Evolutionary conservation across 37 sponge, comb jelly and placozoan species (phyloP).

Genomic region (Crambe crambe): DNA sequence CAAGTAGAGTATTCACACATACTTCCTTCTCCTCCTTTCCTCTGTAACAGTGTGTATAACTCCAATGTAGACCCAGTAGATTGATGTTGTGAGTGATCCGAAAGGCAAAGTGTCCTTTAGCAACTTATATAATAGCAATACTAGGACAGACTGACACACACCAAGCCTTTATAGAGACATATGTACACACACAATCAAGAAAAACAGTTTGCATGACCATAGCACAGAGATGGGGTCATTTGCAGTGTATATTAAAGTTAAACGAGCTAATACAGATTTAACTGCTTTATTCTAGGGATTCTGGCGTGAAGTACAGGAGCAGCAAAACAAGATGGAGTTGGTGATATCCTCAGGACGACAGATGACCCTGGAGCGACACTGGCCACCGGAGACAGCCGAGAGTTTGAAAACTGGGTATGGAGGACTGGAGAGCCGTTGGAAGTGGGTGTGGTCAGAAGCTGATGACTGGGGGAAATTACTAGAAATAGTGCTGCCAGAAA

Average conservation of each 20-base stretch:
- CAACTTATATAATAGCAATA: too few relatives aligned
- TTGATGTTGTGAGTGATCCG: too few relatives aligned
- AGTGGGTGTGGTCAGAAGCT: slow-evolving; percentile 22
- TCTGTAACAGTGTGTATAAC: neutral
- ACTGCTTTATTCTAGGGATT: too few relatives aligned
- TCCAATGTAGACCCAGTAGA: neutral
- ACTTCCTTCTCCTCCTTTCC: neutral
- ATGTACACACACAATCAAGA: too few relatives aligned
- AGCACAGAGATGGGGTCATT: too few relatives aligned
- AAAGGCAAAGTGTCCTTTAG: too few relatives aligned
- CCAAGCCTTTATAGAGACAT: too few relatives aligned
- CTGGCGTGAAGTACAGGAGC: slow-evolving; percentile 23
- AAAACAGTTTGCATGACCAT: too few relatives aligned
- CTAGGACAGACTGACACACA: too few relatives aligned
- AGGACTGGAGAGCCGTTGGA: slow-evolving; percentile 37
- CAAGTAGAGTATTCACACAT: too few relatives aligned
- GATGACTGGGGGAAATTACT: slow-evolving; percentile 26
- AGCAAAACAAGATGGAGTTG: slow-evolving; percentile 18
- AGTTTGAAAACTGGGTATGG: slow-evolving; percentile 11
- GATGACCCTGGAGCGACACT: slow-evolving; percentile 18
- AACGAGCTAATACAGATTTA: too few relatives aligned
- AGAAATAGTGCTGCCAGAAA: slow-evolving; percentile 33
- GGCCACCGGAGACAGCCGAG: slow-evolving; percentile 31
- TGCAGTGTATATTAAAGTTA: neutral
- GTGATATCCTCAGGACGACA: slow-evolving; percentile 14